Base-by-base conservation (phyloP, 2,888 invertebrate species). In the Caenorhabditis angaria region DNA sequence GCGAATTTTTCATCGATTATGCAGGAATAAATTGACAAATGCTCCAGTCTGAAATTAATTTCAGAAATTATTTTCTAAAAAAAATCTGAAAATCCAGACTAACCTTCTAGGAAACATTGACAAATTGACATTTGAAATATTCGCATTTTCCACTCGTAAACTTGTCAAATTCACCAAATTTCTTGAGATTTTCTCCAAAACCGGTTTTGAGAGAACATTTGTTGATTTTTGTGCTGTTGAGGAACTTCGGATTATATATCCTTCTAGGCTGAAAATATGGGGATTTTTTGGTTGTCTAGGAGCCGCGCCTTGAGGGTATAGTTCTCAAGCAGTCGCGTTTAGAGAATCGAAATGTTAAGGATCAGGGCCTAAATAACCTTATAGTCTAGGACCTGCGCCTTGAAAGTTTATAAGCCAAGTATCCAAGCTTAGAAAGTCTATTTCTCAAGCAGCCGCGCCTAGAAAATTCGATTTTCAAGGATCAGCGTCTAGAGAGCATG, bases 111-210 rank as follows among this genome's bases (percentile, higher is more conserved):
- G 50, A 24, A 50, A 50, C 50, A 50, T 50, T 50, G 24, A 20
- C 10, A 50, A 24, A 22, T 50, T 24, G 22, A 50, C 24, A 50
- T 50, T 50, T 2, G 50, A 50, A 8, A 50, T 50, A 24, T 50
- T 50, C 18, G 50, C 50, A 50, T 50, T 50, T 50, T 50, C 50
- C 22, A 50, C 24, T 24, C 50, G 50, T 50, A 50, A 50, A 50
- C 24, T 24, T 22, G 10, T 8, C 24, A 50, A 24, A 8, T n/a
- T 50, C 22, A 22, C 8, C 50, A 50, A 22, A 24, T 24, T 20
- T 12, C 24, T 20, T 3, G 22, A 8, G 22, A 50, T 50, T 24
- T 24, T 24, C 6, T 50, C 50, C 18, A 50, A 22, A 8, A 22
- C 50, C 8, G 50, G 22, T 22, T 50, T 50, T 4, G 50, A 50